Conservation (phyloP, 2,113 vertebrate genomes). For the Hoplias malabaricus region DNA sequence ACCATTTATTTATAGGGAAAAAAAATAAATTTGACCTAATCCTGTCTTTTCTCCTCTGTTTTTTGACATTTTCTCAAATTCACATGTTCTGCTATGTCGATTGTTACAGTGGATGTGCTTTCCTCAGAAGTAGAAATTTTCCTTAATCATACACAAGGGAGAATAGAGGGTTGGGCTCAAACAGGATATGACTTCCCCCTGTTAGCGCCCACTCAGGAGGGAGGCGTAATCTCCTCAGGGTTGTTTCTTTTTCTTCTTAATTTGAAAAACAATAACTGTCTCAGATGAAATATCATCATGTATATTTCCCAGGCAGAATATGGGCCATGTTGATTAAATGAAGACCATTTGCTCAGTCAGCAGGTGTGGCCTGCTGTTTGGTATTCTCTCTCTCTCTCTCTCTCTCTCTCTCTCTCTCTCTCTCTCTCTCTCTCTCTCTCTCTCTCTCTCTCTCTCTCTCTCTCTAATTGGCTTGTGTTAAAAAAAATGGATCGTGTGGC, state of each 20-base stretch:
- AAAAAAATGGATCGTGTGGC: background rate
- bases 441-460: background rate
- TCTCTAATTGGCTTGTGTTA: background rate
- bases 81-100: background rate
- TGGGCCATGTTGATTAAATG: constrained; percentile 23
- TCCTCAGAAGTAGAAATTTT: constrained; percentile 11
- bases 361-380: constrained; percentile 16
- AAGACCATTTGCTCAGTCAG: constrained; percentile 19
- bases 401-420: background rate
- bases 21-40: no score
- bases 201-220: constrained; percentile 29
- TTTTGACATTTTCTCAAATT: no score
- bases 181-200: constrained; percentile 57
- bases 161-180: constrained; percentile 44
- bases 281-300: background rate
- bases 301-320: background rate
- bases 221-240: constrained; percentile 3
- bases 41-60: no score
- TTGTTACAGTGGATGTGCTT: background rate
- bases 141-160: constrained; percentile 24
- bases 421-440: background rate
- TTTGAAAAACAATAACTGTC: constrained; percentile 37
- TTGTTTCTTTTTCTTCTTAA: constrained; percentile 35
- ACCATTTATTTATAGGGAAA: no score
- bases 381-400: background rate